phyloP scores from a whole-genome alignment of 2,113 vertebrate species.

The Chaetodon trifascialis region DNA sequence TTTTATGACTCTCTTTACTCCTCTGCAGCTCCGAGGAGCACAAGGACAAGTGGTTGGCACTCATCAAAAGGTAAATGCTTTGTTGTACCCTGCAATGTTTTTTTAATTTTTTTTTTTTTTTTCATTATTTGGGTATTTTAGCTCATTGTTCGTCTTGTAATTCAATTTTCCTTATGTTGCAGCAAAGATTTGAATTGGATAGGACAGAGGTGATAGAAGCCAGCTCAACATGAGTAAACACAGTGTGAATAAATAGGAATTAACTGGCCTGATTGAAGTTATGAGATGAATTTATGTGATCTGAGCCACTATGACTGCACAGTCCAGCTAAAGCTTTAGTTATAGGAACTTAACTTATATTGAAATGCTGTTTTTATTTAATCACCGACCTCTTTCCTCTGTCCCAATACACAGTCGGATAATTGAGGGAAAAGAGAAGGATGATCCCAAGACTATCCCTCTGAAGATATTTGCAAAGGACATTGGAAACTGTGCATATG shows the following conservation, averaged over 20 bases:
- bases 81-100: not conserved
- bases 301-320: not conserved
- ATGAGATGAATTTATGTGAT: not conserved
- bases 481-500: constrained; percentile 91
- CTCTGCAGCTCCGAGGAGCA: constrained; percentile 88
- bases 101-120: not conserved
- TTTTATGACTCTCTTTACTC: constrained; percentile 28
- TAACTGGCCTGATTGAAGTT: not conserved
- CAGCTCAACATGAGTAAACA: not conserved
- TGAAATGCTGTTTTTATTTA: not conserved
- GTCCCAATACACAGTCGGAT: constrained; percentile 86
- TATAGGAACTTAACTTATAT: not conserved
- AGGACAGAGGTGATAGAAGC: not conserved
- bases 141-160: not conserved
- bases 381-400: constrained; percentile 1
- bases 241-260: not conserved
- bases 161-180: not conserved
- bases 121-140: not conserved
- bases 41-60: constrained; percentile 92
- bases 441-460: constrained; percentile 93
- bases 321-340: not conserved
- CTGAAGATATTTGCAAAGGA: constrained; percentile 95
- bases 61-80: constrained; percentile 87
- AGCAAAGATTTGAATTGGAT: not conserved
- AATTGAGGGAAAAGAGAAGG: constrained; percentile 92